Conservation (phyloP, 1,140 invertebrate genomes). For the Chrysoperla carnea region DNA sequence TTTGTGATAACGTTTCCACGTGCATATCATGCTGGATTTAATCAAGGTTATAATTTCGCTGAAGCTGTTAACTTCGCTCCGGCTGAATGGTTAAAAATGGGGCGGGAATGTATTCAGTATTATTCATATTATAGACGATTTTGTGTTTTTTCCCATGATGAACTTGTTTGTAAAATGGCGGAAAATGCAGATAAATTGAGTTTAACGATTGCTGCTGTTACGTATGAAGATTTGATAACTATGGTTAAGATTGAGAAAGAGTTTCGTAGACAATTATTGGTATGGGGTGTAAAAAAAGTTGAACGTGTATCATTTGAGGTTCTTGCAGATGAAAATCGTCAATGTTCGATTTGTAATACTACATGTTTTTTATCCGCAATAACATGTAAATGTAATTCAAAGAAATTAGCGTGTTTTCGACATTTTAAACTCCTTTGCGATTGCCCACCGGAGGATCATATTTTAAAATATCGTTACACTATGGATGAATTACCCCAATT, state of each 20-base stretch:
- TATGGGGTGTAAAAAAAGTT: slow-evolving; percentile 76
- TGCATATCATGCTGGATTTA: slow-evolving; percentile 98
- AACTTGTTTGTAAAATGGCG: slow-evolving; percentile 97
- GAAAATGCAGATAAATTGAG: slow-evolving; percentile 69
- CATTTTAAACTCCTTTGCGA: slow-evolving; percentile 75
- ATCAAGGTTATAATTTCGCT: slow-evolving; percentile 99
- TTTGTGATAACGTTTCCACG: slow-evolving; percentile 98
- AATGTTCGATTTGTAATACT: slow-evolving; percentile 90
- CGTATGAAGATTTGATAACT: slow-evolving; percentile 79
- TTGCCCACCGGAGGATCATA: slow-evolving; percentile 62
- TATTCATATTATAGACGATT: slow-evolving; percentile 85
- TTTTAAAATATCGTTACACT: slow-evolving; percentile 81
- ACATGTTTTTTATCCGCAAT: slow-evolving; percentile 94
- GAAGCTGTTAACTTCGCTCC: slow-evolving; percentile 99
- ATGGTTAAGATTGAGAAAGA: slow-evolving; percentile 85
- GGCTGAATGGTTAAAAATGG: slow-evolving; percentile 93
- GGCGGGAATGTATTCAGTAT: slow-evolving; percentile 84
- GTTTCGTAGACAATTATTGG: slow-evolving; percentile 51
- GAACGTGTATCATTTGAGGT: slow-evolving; percentile 88
- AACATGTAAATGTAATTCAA: slow-evolving; percentile 60
- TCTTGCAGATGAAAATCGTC: slow-evolving; percentile 88
- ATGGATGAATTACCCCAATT: slow-evolving; percentile 82
- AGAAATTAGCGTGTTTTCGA: slow-evolving; percentile 68
- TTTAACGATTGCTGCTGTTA: slow-evolving; percentile 70
- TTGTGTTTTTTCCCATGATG: slow-evolving; percentile 99